A percentile compares a stretch with the other conserved stretches of the same genome.
Evolutionary conservation across 2,797 vertebrate species (phyloP).

Genomic region (Eurystomus glaucurus): DNA sequence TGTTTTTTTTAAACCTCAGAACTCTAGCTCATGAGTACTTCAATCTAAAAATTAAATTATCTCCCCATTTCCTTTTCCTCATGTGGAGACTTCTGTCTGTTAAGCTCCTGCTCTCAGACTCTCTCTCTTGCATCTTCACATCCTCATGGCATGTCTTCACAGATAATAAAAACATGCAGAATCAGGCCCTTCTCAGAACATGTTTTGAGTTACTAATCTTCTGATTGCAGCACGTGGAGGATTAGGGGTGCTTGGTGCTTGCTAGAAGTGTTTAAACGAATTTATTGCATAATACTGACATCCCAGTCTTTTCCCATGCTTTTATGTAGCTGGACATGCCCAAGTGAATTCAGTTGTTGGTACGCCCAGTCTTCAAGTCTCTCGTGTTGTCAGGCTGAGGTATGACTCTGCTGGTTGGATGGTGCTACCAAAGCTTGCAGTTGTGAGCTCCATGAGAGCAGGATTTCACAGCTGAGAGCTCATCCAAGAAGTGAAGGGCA

Average conservation of each 20-base stretch:
- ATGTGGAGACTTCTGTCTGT: not conserved
- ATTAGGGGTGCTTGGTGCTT: rapidly evolving
- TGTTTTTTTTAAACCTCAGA: not conserved
- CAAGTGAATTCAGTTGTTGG: not conserved
- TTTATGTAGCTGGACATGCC: not conserved
- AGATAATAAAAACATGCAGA: not conserved
- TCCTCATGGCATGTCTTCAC: not conserved
- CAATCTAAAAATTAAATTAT: not conserved
- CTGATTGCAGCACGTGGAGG: not conserved
- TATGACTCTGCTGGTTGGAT: not conserved
- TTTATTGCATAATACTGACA: not conserved
- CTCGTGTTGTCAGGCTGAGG: not conserved
- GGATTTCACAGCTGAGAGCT: not conserved
- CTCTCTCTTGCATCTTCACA: not conserved
- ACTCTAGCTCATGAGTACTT: not conserved
- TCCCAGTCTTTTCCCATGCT: not conserved
- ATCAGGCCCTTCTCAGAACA: not conserved
- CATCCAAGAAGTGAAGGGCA: slow-evolving; percentile 39
- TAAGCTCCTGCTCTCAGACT: not conserved
- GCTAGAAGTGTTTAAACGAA: not conserved
- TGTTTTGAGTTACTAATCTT: not conserved
- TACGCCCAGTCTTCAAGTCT: not conserved
- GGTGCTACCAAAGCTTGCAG: slow-evolving; percentile 43
- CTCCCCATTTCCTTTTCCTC: not conserved
- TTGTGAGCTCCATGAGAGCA: slow-evolving; percentile 13